Evolutionary conservation across 1,140 invertebrate genomes (phyloP).

Genomic region (Drosophila bifasciata): DNA sequence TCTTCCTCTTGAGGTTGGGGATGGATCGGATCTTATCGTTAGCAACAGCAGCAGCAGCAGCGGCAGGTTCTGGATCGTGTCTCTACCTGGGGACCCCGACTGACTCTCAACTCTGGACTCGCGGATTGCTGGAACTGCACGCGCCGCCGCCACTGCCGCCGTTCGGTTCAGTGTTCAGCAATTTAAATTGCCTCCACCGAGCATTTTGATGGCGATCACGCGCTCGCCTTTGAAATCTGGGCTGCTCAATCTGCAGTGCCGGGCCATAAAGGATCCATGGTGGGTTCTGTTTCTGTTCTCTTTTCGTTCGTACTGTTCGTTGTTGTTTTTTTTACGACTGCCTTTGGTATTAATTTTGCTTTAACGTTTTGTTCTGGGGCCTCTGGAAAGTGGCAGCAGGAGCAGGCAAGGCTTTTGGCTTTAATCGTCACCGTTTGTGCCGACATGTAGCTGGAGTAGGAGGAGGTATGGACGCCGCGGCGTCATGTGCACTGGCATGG

Average conservation of each 20-base stretch:
- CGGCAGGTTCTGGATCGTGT: conserved; percentile 54
- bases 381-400: neutral
- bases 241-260: conserved; percentile 59
- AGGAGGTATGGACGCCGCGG: conserved; percentile 6
- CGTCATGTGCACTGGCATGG: conserved; percentile 16
- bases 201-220: conserved; percentile 81
- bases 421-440: conserved; percentile 53
- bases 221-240: conserved; percentile 70
- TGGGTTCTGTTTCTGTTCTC: conserved; percentile 6
- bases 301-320: neutral
- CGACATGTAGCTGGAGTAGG: conserved; percentile 11
- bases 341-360: conserved; percentile 67
- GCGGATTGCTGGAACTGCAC: conserved; percentile 29
- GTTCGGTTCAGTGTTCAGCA: conserved; percentile 52
- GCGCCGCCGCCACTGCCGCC: conserved; percentile 34
- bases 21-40: conserved; percentile 6
- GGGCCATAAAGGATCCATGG: conserved; percentile 47
- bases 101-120: conserved; percentile 3
- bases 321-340: conserved; percentile 61
- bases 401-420: conserved; percentile 12
- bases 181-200: conserved; percentile 80
- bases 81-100: conserved; percentile 37
- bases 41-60: conserved; percentile 2
- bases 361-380: conserved; percentile 53
- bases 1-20: neutral